Conservation (phyloP, 2,888 invertebrate species). For the Drosophila lutescens region DNA sequence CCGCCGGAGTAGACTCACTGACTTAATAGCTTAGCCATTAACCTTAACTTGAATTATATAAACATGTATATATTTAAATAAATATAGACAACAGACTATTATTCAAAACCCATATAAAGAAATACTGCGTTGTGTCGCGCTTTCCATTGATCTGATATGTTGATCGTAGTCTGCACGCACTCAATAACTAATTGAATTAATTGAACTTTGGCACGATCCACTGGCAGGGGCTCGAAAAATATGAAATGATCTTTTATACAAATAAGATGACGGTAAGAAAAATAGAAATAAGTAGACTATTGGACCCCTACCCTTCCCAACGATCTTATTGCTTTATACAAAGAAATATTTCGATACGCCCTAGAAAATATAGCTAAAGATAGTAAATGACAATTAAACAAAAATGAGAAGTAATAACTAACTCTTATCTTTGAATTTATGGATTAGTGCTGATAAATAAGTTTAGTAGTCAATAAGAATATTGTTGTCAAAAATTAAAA, state of each 20-base stretch:
- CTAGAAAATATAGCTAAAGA: too few species aligned
- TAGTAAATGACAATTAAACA: too few species aligned
- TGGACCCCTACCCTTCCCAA: neutral
- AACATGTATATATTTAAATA: slow-evolving; percentile 1
- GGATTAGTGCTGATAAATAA: neutral
- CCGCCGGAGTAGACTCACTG: slow-evolving; percentile 83
- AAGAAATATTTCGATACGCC: neutral
- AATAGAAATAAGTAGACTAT: neutral
- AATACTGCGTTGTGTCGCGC: slow-evolving; percentile 2
- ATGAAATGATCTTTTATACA: slow-evolving; percentile 46
- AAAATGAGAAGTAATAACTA: too few species aligned
- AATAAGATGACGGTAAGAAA: slow-evolving; percentile 23
- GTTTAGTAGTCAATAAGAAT: too few species aligned
- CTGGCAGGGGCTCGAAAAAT: slow-evolving; percentile 38
- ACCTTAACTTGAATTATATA: slow-evolving; percentile 22
- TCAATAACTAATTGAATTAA: slow-evolving; percentile 81
- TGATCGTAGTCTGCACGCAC: slow-evolving; percentile 47
- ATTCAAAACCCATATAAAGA: neutral
- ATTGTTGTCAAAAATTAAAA: too few species aligned
- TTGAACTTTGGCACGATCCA: slow-evolving; percentile 77
- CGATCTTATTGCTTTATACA: neutral
- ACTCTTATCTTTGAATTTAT: too few species aligned
- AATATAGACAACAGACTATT: neutral
- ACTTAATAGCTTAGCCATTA: slow-evolving; percentile 37
- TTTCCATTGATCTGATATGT: slow-evolving; percentile 36